These are phyloP conservation scores for Torymus auratus DNA, from an alignment of 2,888 invertebrate species.

Conservation along the genomic window DNA sequence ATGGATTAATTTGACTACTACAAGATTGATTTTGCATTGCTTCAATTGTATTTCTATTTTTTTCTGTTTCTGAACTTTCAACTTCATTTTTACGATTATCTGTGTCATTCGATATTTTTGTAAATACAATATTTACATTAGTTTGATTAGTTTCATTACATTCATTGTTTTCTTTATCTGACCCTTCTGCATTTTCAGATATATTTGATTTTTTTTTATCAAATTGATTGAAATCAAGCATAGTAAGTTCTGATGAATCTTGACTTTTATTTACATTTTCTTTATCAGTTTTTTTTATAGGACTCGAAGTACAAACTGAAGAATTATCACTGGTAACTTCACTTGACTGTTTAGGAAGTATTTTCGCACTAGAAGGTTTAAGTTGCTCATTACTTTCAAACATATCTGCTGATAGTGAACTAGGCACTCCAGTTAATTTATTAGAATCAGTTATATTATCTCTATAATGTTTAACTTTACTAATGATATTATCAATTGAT, in stretches of 20 bases:
- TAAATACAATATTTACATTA: background rate
- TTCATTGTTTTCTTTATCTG: conserved; percentile 49
- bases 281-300: conserved; percentile 13
- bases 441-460: conserved; percentile 2
- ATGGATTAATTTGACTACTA: conserved; percentile 10
- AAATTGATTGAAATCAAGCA: conserved; percentile 30
- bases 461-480: conserved; percentile 33
- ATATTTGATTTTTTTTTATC: conserved; percentile 17
- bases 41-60: background rate
- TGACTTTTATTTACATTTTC: conserved; percentile 14
- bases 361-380: background rate
- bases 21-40: conserved; percentile 8
- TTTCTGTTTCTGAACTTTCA: conserved; percentile 21
- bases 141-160: conserved; percentile 18
- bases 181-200: conserved; percentile 28
- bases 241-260: conserved; percentile 17
- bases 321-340: conserved; percentile 6
- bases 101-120: background rate
- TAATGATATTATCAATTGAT: conserved; percentile 29
- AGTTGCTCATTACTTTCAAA: conserved; percentile 50
- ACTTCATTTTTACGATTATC: conserved; percentile 25
- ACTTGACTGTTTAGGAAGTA: conserved; percentile 4
- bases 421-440: conserved; percentile 43
- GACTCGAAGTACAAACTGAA: background rate
- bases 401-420: conserved; percentile 50